Evolutionary conservation across 2,113 vertebrate species (phyloP).

Genomic region (Polypterus senegalus): DNA sequence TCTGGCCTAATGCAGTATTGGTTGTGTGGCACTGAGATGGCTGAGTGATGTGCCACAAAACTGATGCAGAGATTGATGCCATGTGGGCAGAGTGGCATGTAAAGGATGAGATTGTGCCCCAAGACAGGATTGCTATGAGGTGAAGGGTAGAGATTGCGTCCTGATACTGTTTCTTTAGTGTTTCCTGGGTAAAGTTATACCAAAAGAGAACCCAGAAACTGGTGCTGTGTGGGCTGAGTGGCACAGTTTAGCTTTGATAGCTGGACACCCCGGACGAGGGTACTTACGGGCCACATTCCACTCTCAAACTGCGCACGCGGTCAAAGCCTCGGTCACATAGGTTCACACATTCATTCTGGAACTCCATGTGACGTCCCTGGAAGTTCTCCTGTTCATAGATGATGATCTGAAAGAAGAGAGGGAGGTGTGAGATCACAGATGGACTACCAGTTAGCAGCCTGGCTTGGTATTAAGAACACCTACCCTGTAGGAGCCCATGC

Average conservation of each 20-base stretch:
- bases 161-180: not conserved
- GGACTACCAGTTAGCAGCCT: not conserved
- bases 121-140: no score
- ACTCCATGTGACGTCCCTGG: conserved; percentile 77
- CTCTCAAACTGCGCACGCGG: conserved; percentile 76
- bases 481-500: conserved; percentile 68
- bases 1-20: no score
- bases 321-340: conserved; percentile 74
- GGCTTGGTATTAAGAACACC: conserved; percentile 28
- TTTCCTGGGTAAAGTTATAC: no score
- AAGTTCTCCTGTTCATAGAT: conserved; percentile 92
- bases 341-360: conserved; percentile 77
- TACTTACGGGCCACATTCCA: conserved; percentile 85
- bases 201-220: no score
- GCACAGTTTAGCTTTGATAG: no score
- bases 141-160: no score
- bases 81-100: no score
- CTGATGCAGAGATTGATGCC: no score
- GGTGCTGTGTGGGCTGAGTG: no score
- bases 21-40: no score
- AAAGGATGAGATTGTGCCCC: no score
- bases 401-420: conserved; percentile 49
- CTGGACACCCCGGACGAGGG: not conserved
- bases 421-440: not conserved
- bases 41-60: no score